Evolutionary conservation across 1,140 invertebrate genomes (phyloP).

Genomic region (Zaprionus taronus): DNA sequence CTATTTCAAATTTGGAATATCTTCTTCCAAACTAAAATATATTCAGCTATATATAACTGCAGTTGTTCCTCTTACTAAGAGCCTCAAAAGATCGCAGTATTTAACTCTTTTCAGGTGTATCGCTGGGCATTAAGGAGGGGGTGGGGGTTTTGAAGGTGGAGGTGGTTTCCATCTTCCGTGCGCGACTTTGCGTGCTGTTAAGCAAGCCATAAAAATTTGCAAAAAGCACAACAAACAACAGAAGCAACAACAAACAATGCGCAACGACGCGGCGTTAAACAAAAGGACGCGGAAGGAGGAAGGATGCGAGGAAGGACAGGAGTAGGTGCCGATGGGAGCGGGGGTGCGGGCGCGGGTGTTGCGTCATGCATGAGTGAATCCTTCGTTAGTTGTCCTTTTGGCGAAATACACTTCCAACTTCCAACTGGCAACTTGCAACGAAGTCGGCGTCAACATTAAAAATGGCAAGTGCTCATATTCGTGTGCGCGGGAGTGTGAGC

Average conservation of each 20-base stretch:
- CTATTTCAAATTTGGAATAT: not conserved
- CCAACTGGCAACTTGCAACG: slow-evolving; percentile 21
- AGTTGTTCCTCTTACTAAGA: not conserved
- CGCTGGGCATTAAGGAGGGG: not conserved
- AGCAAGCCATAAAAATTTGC: slow-evolving; percentile 82
- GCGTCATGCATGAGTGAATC: slow-evolving; percentile 72
- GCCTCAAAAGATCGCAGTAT: not conserved
- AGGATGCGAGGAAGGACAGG: not conserved
- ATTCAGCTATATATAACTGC: not conserved
- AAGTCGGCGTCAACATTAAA: slow-evolving; percentile 41
- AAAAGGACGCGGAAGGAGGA: slow-evolving; percentile 23
- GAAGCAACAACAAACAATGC: slow-evolving; percentile 28
- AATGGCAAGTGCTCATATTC: slow-evolving; percentile 52
- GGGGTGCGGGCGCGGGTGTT: slow-evolving; percentile 27
- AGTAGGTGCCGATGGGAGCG: not conserved
- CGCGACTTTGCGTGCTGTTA: slow-evolving; percentile 76
- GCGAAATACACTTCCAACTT: slow-evolving; percentile 28
- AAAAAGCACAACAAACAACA: slow-evolving; percentile 53
- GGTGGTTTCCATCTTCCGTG: slow-evolving; percentile 38
- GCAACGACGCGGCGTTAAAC: slow-evolving; percentile 29
- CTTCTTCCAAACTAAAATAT: not conserved
- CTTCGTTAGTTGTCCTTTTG: slow-evolving; percentile 48
- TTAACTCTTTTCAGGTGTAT: not conserved
- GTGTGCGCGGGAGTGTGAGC: slow-evolving; percentile 12
- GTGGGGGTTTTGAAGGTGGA: not conserved